Conservation (phyloP, 2,888 invertebrate genomes). For the Oconnorella tubifera region DNA sequence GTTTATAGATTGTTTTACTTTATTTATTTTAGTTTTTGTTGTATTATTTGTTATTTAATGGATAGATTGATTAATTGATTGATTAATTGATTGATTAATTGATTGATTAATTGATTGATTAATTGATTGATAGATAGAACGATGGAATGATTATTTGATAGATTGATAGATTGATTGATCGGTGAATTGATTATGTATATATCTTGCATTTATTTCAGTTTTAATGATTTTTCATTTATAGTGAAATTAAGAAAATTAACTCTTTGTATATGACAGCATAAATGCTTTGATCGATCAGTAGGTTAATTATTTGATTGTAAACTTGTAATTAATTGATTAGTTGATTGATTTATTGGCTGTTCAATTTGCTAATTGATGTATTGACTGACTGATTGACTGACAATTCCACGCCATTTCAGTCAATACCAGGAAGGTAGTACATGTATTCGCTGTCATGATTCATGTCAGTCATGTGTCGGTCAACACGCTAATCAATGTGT, state of each 20-base stretch:
- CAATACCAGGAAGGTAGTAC: constrained; percentile 8
- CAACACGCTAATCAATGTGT: constrained; percentile 17
- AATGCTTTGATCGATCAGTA: too few species aligned
- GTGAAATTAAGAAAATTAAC: too few species aligned
- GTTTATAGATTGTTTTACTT: background rate
- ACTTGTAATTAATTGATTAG: too few species aligned
- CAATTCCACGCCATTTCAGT: background rate
- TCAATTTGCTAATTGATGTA: background rate
- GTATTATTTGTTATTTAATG: background rate
- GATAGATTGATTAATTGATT: background rate
- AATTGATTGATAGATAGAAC: background rate
- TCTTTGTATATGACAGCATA: too few species aligned
- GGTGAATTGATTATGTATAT: background rate
- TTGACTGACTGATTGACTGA: background rate
- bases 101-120: background rate
- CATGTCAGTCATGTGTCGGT: constrained; percentile 23
- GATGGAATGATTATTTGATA: too few species aligned
- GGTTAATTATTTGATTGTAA: too few species aligned
- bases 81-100: background rate
- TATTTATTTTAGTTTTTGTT: background rate
- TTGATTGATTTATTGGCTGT: too few species aligned
- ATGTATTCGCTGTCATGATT: constrained; percentile 18
- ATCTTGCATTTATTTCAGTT: too few species aligned
- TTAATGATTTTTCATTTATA: too few species aligned
- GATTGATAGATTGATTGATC: background rate